Evolutionary conservation across 1,140 invertebrate genomes (phyloP), one percentile per base, ranked within the genome.

Genomic region (Rhopalosiphum maidis): DNA sequence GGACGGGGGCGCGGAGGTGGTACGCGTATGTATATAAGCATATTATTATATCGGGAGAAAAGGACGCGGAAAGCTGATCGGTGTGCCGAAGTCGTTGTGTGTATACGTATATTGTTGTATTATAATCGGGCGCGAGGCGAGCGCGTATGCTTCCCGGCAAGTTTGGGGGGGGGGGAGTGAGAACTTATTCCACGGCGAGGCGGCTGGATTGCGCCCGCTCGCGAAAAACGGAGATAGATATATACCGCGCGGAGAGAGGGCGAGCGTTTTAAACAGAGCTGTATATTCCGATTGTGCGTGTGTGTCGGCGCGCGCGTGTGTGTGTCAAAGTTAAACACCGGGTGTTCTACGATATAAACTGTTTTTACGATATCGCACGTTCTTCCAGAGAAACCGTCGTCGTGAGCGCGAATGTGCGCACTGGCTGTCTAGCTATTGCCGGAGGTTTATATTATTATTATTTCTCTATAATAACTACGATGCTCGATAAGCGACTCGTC

Each of bases 301-400:
- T 85, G 83, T 85, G 37, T 77, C 6, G 6, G 55, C 25, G 51
- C 43, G 82, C 15, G 82, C 21, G 35, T 2, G 82, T 37, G 35
- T 85, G 82, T 41, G 82, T 23, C 60, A 92, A 92, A 91, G 90
- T 91, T 91, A 48, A 83, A 92, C 91, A 83, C 91, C 91, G 91
- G 91, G 41, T 92, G 91, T 92, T 92, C 68, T 35, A 51, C 91
- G 77, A 92, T 83, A 92, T 83, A 83, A 92, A 92, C 91, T 46
- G 77, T 91, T 91, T 91, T 91, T 91, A 83, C 68, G 90, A 91
- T 91, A 91, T 91, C 68, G 68, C 90, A 35, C 91, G 68, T 48
- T 51, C 46, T 48, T 23, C 46, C 68, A 23, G 90, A 30, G 37
- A 9, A 46, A 91, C n/a, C 89, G 41, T 41, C 48, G 88, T 35